Evolutionary conservation across 92 coral and sea anemone species (phyloP), one percentile per base, ranked within the genome.

Genomic region (Actinernus sp.): DNA sequence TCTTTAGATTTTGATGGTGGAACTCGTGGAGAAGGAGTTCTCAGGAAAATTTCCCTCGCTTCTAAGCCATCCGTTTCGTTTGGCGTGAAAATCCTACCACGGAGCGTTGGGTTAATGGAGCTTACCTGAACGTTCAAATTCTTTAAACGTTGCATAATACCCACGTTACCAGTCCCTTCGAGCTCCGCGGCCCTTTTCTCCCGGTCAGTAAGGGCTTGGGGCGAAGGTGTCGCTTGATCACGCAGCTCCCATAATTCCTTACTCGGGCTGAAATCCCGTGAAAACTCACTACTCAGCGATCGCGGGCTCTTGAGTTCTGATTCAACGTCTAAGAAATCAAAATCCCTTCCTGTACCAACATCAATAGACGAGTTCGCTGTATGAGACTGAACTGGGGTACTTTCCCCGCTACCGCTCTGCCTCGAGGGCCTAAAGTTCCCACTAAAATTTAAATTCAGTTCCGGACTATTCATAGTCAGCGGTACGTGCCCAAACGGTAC

Each of bases 221-320:
- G 22, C 4, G 52, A 6, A 30, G 74, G 55, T n/a, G 58, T 21
- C 33, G 3, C 36, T 2, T 6, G 44, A 31, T 68, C 85, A 14
- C 38, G 38, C 34, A 88, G 79, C 14, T 79, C 78, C 3, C 79
- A 60, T 13, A 79, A 54, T 51, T 58, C 83, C 48, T 68, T 58
- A 22, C 76, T 68, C 20, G 92, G 96, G 32, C 73, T 74, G 47
- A 82, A 8, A 3, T 69, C 81, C 55, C 58, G 55, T 19, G 92
- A 85, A 12, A 54, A 16, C 39, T 82, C 88, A 73, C 88, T 89
- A 33, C 87, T 47, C 47, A 82, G 26, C 37, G 78, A 87, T 55
- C 69, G 82, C 41, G 75, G 83, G 65, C 86, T 88, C 68, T 56
- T 82, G 30, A 87, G 9, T 14, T 76, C 90, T 27, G 73, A 78